These are phyloP conservation scores for Meteorus sp. DNA, from an alignment of 1,140 invertebrate species.

Conservation along the genomic window DNA sequence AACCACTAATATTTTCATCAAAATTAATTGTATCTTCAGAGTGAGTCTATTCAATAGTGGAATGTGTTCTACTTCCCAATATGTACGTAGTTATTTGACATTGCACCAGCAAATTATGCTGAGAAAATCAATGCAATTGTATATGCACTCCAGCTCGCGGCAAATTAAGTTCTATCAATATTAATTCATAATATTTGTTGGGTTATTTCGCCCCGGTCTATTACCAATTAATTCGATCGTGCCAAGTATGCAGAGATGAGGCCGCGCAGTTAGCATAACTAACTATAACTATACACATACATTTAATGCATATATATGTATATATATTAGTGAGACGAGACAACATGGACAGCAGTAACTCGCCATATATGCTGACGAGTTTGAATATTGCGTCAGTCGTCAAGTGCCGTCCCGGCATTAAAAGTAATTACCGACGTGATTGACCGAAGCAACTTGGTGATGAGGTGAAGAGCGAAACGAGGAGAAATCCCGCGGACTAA, in stretches of 20 bases:
- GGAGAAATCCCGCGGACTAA: constrained; percentile 37
- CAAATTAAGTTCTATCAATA: constrained; percentile 54
- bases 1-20: too few species aligned
- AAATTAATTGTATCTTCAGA: too few species aligned
- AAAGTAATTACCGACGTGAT: constrained; percentile 61
- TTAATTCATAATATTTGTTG: constrained; percentile 52
- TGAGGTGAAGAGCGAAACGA: constrained; percentile 36
- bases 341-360: not conserved
- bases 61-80: too few species aligned
- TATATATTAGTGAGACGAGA: not conserved
- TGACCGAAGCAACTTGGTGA: constrained; percentile 54
- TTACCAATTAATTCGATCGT: constrained; percentile 60
- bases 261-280: constrained; percentile 45
- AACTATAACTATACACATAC: too few species aligned
- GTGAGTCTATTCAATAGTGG: too few species aligned
- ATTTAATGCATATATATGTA: not conserved
- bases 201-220: constrained; percentile 47
- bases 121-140: too few species aligned
- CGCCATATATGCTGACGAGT: constrained; percentile 27
- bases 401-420: constrained; percentile 59
- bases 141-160: too few species aligned
- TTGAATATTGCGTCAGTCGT: constrained; percentile 59
- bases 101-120: too few species aligned
- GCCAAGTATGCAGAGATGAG: constrained; percentile 55
- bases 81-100: too few species aligned